Evolutionary conservation across 2,888 invertebrate genomes (phyloP), one percentile per base, ranked within the genome.

Genomic region (Lithosia quadra): DNA sequence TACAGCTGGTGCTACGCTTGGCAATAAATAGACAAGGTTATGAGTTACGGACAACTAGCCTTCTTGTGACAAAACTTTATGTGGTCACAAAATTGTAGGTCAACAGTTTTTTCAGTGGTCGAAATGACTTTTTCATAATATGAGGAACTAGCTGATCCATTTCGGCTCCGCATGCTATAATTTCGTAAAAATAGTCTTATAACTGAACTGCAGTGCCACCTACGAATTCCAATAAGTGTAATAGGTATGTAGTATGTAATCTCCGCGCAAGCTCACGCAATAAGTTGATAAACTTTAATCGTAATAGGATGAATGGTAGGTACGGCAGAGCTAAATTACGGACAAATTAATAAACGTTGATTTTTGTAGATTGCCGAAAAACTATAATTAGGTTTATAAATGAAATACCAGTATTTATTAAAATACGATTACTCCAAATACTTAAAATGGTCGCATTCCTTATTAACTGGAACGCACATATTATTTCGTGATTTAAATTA

Each of bases 11-110:
- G 79, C 83, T 75, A 84, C 80, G 79, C 75, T 72, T 73, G 80
- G 78, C 80, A 85, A 86, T 88, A 86, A 85, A 84, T 84, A 79
- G 73, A 72, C 88, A 89, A 90, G 89, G 89, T 85, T 84, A 76
- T 71, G 67, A 65, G 69, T 84, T 84, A 75, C 71, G 67, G 65
- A 70, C 71, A 76, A 74, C 80, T 76, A 73, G 80, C 79, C 80
- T 80, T 21, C 55, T 21, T 49, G 49, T 22, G 28, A 57, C n/a
- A 33, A 1, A 34, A 43, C 13, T 18, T 39, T 36, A 5, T 36
- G 9, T 57, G 28, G 22, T 64, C 58, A 8, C 57, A 11, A 15
- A 21, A 59, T 22, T 11, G 28, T 55, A 55, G 39, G 39, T 39
- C n/a, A 39, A 15, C 15, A 1, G 7, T 18, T 5, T 10, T 7